Percentiles rank a stretch among this genome's conserved stretches.
Evolutionary conservation across 2,797 vertebrate species (phyloP).

Genomic region (Lindbergichthys nudifrons): DNA sequence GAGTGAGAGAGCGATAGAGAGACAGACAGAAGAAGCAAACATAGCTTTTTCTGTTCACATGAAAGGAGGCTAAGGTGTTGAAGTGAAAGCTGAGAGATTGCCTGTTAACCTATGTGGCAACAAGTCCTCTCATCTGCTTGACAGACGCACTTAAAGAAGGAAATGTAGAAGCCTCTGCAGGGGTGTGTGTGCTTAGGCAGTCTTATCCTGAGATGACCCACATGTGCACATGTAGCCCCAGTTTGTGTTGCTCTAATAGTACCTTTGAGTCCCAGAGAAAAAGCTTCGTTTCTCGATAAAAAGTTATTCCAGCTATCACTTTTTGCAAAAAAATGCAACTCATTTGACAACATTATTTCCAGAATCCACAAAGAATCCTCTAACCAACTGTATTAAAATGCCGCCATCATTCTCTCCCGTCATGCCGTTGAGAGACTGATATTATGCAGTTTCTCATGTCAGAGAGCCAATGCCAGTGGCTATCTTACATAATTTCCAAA

Average conservation of each 20-base stretch:
- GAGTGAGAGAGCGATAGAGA: conserved; percentile 12
- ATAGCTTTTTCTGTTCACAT: conserved; percentile 50
- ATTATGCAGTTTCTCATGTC: too few species aligned
- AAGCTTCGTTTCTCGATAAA: background rate
- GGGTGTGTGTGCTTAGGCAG: background rate
- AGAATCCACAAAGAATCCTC: too few species aligned
- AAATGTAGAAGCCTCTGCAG: conserved; percentile 24
- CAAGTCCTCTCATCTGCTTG: conserved; percentile 73
- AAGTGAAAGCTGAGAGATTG: conserved; percentile 75
- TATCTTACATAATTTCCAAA: too few species aligned
- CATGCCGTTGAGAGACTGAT: too few species aligned
- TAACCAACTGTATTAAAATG: too few species aligned
- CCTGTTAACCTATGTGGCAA: conserved; percentile 70
- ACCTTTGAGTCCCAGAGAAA: background rate
- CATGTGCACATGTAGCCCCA: background rate
- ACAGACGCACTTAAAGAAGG: conserved; percentile 54
- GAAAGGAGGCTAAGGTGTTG: conserved; percentile 57
- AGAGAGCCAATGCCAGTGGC: too few species aligned
- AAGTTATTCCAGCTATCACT: background rate
- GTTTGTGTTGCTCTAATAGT: background rate
- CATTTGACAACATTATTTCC: background rate
- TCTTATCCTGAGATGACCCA: background rate
- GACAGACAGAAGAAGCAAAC: conserved; percentile 38
- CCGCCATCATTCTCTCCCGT: too few species aligned
- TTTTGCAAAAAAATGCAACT: background rate